These are phyloP conservation scores for Forbesichthys agassizii DNA, from an alignment of 2,113 vertebrate species.

Conservation along the genomic window DNA sequence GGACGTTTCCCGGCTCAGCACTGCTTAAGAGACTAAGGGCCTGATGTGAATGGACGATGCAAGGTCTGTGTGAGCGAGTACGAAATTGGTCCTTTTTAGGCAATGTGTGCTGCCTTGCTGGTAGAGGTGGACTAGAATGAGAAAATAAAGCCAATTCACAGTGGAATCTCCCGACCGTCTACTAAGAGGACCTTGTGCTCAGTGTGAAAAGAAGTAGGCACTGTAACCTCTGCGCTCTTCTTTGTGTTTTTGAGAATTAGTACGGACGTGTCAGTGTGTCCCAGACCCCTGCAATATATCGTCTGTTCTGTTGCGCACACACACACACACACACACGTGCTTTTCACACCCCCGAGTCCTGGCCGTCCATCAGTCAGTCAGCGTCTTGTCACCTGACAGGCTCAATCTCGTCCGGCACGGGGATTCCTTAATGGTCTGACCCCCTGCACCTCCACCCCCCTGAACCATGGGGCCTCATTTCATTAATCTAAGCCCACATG, in stretches of 20 bases:
- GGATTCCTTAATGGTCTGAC: constrained; percentile 79
- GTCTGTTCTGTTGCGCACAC: constrained; percentile 14
- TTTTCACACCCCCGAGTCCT: constrained; percentile 28
- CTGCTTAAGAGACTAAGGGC: constrained; percentile 45
- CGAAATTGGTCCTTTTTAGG: constrained; percentile 24
- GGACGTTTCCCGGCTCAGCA: constrained; percentile 57
- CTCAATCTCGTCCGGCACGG: constrained; percentile 68
- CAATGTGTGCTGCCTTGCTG: constrained; percentile 29
- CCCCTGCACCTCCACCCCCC: constrained; percentile 53
- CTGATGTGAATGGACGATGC: constrained; percentile 60
- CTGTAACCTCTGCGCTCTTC: no score
- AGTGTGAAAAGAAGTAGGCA: no score
- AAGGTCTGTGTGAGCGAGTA: constrained; percentile 12
- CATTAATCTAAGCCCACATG: constrained; percentile 77
- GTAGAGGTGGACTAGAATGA: constrained; percentile 13
- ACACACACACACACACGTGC: not conserved
- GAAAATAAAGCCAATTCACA: constrained; percentile 19
- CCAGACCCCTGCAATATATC: constrained; percentile 34
- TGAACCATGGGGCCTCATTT: constrained; percentile 68
- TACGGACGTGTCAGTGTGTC: constrained; percentile 6
- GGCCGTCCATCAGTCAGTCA: constrained; percentile 69
- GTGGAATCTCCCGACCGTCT: not conserved
- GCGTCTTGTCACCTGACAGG: constrained; percentile 61
- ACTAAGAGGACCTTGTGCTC: no score
- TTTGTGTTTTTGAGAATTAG: not conserved